Base-by-base conservation (phyloP, 92 coral and sea anemone species). In the Umimayanthus chanpuru region DNA sequence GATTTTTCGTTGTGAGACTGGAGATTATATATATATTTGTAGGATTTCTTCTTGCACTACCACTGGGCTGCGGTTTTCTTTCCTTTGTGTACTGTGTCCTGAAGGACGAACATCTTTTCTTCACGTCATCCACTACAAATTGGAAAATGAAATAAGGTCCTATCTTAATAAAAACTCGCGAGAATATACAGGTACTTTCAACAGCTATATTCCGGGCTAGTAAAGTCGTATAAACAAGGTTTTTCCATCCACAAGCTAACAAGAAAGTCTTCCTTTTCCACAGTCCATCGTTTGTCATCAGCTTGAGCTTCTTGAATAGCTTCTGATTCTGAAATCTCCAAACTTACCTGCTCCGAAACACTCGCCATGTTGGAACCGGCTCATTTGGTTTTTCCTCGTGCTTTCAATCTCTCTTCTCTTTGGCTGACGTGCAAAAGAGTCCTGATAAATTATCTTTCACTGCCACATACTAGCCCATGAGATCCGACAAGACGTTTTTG, bases 51-150 rank as follows among this genome's bases (percentile, higher is more conserved):
- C 90, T 77, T 26, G 86, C 86, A 40, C 64, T 77, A 15, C 79
- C 90, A 88, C 90, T 88, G 23, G 90, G 61, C n/a, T 49, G 43
- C 1, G 90, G 78, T 32, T 77, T 87, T 78, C 40, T 65, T 23
- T 86, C 90, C 47, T 88, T 88, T 12, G 77, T 81, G 55, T 79
- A 88, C 74, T 26, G 74, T n/a, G 74, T 68, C 36, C 74, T 68
- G 12, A 68, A 38, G 29, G 74, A 68, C 74, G 74, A 25, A 68
- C 74, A 68, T n/a, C 74, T 25, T 68, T 25, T 68, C 74, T 68
- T 5, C 74, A 68, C 74, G 30, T 25, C 74, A 23, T 25, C 74
- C 32, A 68, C 38, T 68, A 68, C 74, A 70, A 70, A 70, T 70
- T 70, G 38, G 38, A 70, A 56, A 56, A 56, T 56, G 23, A 56